Evolutionary conservation across 1,140 invertebrate species (phyloP).

Genomic region (Thaumetopoea pityocampa): DNA sequence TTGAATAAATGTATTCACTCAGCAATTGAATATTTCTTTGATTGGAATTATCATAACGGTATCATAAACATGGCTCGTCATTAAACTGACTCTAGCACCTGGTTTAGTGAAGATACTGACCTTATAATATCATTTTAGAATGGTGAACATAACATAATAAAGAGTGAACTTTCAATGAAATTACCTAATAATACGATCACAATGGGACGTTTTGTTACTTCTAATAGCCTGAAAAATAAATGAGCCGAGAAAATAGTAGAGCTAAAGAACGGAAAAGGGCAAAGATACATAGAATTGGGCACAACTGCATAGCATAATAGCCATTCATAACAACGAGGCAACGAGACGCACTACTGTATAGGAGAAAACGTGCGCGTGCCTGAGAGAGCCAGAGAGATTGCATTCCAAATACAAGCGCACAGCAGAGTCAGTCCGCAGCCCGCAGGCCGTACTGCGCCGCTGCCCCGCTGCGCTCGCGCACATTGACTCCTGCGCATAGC

Average conservation of each 20-base stretch:
- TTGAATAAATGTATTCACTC: too few species aligned
- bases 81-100: slow-evolving; percentile 16
- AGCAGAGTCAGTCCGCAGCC: slow-evolving; percentile 21
- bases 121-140: slow-evolving; percentile 4
- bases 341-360: slow-evolving; percentile 39
- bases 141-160: slow-evolving; percentile 9
- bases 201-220: too few species aligned
- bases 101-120: slow-evolving; percentile 6
- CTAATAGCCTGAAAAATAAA: slow-evolving; percentile 27
- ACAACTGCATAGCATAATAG: slow-evolving; percentile 45
- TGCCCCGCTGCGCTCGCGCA: slow-evolving; percentile 25
- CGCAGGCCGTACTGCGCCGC: slow-evolving; percentile 17
- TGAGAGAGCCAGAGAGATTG: slow-evolving; percentile 63
- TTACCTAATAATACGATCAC: slow-evolving; percentile 4
- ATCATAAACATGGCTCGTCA: slow-evolving; percentile 36
- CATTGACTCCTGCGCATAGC: slow-evolving; percentile 39
- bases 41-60: slow-evolving; percentile 35
- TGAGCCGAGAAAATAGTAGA: slow-evolving; percentile 10
- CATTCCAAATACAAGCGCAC: slow-evolving; percentile 50
- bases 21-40: slow-evolving; percentile 4
- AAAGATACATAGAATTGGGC: slow-evolving; percentile 33
- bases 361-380: slow-evolving; percentile 43
- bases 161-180: neutral
- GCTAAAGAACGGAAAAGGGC: slow-evolving; percentile 37
- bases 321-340: slow-evolving; percentile 61